These are phyloP conservation scores for Empis stercorea DNA, from an alignment of 2,888 invertebrate species.

Conservation along the genomic window DNA sequence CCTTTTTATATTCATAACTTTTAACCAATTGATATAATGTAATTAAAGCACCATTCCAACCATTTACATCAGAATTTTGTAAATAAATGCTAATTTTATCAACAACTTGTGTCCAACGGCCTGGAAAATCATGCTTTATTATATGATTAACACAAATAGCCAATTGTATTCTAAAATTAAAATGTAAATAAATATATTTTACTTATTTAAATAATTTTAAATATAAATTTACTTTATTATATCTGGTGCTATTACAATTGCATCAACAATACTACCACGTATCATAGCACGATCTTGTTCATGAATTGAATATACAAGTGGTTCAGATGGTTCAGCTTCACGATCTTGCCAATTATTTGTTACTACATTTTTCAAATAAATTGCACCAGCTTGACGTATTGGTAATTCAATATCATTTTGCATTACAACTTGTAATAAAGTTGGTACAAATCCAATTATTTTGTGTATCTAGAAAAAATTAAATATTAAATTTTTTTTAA, in stretches of 20 bases:
- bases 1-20: slow-evolving; percentile 79
- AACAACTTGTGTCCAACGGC: slow-evolving; percentile 87
- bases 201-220: background rate
- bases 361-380: slow-evolving; percentile 92
- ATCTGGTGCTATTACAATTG: slow-evolving; percentile 85
- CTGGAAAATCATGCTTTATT: slow-evolving; percentile 91
- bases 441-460: slow-evolving; percentile 93
- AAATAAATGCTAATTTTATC: slow-evolving; percentile 91
- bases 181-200: background rate
- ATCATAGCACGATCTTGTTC: slow-evolving; percentile 94
- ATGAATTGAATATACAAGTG: slow-evolving; percentile 74
- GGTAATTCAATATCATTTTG: slow-evolving; percentile 78
- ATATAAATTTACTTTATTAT: slow-evolving; percentile 52
- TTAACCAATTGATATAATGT: slow-evolving; percentile 91
- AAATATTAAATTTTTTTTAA: background rate
- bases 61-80: slow-evolving; percentile 68
- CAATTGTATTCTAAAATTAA: slow-evolving; percentile 58
- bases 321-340: slow-evolving; percentile 58
- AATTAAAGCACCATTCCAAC: slow-evolving; percentile 84
- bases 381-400: slow-evolving; percentile 89
- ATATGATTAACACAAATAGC: slow-evolving; percentile 87
- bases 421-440: slow-evolving; percentile 88
- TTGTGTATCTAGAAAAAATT: slow-evolving; percentile 59
- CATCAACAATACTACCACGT: slow-evolving; percentile 88
- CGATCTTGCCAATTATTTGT: slow-evolving; percentile 79